A percentile compares a stretch with the other conserved stretches of the same genome.
Evolutionary conservation across 2,797 vertebrate genomes (phyloP).

Genomic region (Alcedo atthis): DNA sequence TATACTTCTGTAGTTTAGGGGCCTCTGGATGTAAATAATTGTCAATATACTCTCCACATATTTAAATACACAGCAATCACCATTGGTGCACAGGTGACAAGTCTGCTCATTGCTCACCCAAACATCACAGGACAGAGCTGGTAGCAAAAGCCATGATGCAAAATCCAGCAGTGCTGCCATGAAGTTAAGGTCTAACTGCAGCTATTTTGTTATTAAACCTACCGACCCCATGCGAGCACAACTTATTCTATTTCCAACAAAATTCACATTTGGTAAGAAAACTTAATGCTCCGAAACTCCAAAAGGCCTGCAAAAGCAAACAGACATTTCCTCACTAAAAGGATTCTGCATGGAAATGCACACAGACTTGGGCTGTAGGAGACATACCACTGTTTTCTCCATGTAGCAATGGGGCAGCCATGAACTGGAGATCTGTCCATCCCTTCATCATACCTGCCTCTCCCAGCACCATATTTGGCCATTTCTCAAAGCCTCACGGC

Average conservation of each 20-base stretch:
- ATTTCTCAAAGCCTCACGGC: background rate
- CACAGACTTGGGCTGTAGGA: background rate
- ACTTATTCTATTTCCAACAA: conserved; percentile 8
- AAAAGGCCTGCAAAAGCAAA: conserved; percentile 38
- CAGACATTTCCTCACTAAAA: conserved; percentile 53
- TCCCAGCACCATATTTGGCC: conserved; percentile 67
- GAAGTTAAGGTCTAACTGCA: conserved; percentile 27
- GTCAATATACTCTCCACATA: background rate
- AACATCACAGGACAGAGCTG: background rate
- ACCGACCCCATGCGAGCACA: background rate
- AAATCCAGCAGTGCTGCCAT: background rate
- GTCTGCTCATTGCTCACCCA: conserved; percentile 19
- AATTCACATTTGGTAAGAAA: conserved; percentile 43
- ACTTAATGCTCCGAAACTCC: background rate
- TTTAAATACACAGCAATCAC: conserved; percentile 48
- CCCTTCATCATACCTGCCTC: conserved; percentile 35
- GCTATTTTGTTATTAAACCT: conserved; percentile 60
- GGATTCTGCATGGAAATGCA: conserved; percentile 6
- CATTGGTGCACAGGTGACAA: conserved; percentile 6
- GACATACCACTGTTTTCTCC: background rate
- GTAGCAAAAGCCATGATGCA: background rate
- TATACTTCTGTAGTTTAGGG: conserved; percentile 60
- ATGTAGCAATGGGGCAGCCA: background rate
- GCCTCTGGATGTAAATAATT: conserved; percentile 65
- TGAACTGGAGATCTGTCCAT: background rate